Base-by-base conservation (phyloP, 1,140 invertebrate species). In the Hormaphis cornu region DNA sequence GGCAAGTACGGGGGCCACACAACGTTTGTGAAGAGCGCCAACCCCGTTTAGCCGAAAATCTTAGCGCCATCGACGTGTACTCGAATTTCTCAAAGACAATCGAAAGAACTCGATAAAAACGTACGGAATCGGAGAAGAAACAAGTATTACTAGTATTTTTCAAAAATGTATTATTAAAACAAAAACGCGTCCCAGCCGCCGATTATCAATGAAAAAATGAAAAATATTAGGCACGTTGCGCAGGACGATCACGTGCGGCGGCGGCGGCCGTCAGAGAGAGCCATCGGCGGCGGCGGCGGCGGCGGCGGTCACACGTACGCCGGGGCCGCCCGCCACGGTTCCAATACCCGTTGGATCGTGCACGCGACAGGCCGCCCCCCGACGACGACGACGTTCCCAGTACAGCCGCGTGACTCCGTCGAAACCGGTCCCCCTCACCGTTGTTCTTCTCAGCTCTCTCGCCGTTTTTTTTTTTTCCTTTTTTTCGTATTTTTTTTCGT, bases 271-370 rank as follows among this genome's bases (percentile, higher is more conserved):
- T 58, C 54, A 58, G 54, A 58, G 54, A 40, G 54, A 58, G 54
- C 54, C 8, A 20, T 30, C 50, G 50, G n/a, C 8, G 16, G 8
- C 12, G 22, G 12, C 24, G 26, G 7, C 28, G 28, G 18, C 1
- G n/a, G 28, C 28, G 10, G 1, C 12, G 33, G 2, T 20, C 33
- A 16, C 54, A n/a, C n/a, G n/a, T n/a, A n/a, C 24, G 26, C 16
- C 28, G 28, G 18, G 3, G n/a, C 53, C 28, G 10, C 4, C 12
- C 20, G 2, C 33, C 33, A 16, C 54, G 53, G 53, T 56, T n/a
- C 37, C 20, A 37, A 56, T 58, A 58, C 54, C 40, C 54, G 54
- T 58, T 58, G 54, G 35, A 58, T 40, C 54, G 54, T 58, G 33
- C 24, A 18, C 14, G 33, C 35, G 33, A 58, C 20, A 58, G 54